Evolutionary conservation across 1,140 invertebrate species (phyloP).

Genomic region (Trichonephila clavata): DNA sequence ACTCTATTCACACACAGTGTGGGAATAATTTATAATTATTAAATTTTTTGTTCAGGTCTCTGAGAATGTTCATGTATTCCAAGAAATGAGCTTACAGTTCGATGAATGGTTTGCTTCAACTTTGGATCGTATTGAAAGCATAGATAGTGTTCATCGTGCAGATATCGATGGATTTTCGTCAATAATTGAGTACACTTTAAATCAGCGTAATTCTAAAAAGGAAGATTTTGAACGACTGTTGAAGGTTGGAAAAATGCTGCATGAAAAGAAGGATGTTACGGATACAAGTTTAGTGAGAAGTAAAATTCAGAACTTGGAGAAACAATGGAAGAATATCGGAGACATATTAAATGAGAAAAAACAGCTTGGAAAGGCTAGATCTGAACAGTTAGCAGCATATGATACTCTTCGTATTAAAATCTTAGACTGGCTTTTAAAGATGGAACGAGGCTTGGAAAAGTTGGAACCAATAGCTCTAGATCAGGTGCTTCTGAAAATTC

Average conservation of each 20-base stretch:
- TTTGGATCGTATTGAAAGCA: conserved; percentile 88
- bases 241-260: conserved; percentile 89
- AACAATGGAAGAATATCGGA: conserved; percentile 92
- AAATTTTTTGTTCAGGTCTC: conserved; percentile 79
- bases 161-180: conserved; percentile 86
- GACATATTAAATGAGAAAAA: conserved; percentile 90
- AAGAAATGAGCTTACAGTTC: conserved; percentile 79
- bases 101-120: conserved; percentile 83
- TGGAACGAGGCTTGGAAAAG: conserved; percentile 87
- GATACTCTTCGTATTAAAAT: conserved; percentile 92
- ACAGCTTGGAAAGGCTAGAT: conserved; percentile 89
- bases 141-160: conserved; percentile 84
- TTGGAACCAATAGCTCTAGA: conserved; percentile 92
- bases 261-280: conserved; percentile 93
- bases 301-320: conserved; percentile 88
- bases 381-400: conserved; percentile 91
- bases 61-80: conserved; percentile 82
- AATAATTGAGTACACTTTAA: conserved; percentile 84
- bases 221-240: conserved; percentile 89
- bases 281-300: conserved; percentile 91
- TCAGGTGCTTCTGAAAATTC: conserved; percentile 89
- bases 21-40: not conserved
- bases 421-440: conserved; percentile 90
- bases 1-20: no score
- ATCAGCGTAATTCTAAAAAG: conserved; percentile 83